Evolutionary conservation across 1,140 invertebrate genomes (phyloP).

Genomic region (Leptinotarsa undecemlineata): DNA sequence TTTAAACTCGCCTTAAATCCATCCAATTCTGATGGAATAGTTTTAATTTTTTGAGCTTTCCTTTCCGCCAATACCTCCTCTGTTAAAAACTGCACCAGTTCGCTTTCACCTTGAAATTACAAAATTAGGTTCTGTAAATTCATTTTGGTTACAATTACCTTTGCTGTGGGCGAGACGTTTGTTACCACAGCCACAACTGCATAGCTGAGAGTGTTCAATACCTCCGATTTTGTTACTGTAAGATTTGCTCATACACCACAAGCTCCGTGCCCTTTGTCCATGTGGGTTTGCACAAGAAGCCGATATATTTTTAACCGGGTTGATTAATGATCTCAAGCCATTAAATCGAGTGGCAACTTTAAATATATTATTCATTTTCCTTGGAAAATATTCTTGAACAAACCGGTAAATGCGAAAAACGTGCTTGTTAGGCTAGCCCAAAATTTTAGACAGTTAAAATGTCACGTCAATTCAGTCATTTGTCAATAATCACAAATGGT

Average conservation of each 20-base stretch:
- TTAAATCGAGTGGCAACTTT: slow-evolving; percentile 62
- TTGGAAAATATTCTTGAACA: slow-evolving; percentile 38
- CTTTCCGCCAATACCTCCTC: slow-evolving; percentile 89
- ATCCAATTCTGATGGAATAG: slow-evolving; percentile 74
- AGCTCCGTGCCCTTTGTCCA: slow-evolving; percentile 65
- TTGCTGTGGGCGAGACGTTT: slow-evolving; percentile 66
- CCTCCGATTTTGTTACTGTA: slow-evolving; percentile 47
- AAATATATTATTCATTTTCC: slow-evolving; percentile 69
- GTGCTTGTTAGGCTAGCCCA: not conserved
- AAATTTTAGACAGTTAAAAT: not conserved
- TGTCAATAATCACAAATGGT: no score
- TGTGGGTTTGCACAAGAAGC: slow-evolving; percentile 58
- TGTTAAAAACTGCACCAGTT: slow-evolving; percentile 82
- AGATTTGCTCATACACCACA: slow-evolving; percentile 70
- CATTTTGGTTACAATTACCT: slow-evolving; percentile 58
- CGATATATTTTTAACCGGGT: slow-evolving; percentile 56
- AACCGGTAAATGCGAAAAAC: not conserved
- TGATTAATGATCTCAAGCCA: slow-evolving; percentile 57
- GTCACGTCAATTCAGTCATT: not conserved
- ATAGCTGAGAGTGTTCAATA: slow-evolving; percentile 58
- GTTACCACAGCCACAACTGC: slow-evolving; percentile 65
- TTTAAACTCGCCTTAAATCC: slow-evolving; percentile 77
- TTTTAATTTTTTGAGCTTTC: slow-evolving; percentile 76
- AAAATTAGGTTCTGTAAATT: slow-evolving; percentile 16
- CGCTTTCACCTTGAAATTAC: slow-evolving; percentile 72